Base-by-base conservation (phyloP, 2,797 vertebrate species). In the Delichon dasypus region DNA sequence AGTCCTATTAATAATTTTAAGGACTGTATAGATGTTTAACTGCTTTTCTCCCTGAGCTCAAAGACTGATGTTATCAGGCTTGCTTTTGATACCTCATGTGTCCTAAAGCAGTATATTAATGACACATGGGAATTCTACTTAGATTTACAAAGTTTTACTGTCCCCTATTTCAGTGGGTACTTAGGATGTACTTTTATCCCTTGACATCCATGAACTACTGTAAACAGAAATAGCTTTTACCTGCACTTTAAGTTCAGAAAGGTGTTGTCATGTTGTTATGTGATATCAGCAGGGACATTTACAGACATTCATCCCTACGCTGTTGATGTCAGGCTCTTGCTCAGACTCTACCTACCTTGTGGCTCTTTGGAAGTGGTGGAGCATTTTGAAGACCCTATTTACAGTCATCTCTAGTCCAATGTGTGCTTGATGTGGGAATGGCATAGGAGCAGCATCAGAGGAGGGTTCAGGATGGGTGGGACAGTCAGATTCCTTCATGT, bases 351-450 rank as follows among this genome's bases (percentile, higher is more conserved):
- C 44, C 25, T 48, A 4, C 42, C 12, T 9, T 53, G 17, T 7
- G 7, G 10, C 47, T 57, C 36, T 51, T 3, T 1, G 27, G 44
- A 74, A 26, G n/a, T 27, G 10, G 20, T 40, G 68, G 29, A 44
- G 17, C 36, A 18, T 73, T 79, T 81, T 73, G 47, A 62, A 75
- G 58, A 25, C 13, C 17, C 8, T 70, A 16, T 26, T 90, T 68
- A 11, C 13, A 44, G 40, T 26, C 45, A 27, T 12, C 50, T 71
- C 22, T 51, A 27, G n/a, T 76, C 16, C 55, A 71, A 0, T 15
- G 17, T 1, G 1, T 5, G 15, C 8, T 2, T 34, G 30, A 13
- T 50, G 47, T 0, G 1, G 64, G 51, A 70, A 45, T 3, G 2
- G 32, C 26, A 10, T 7, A 21, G 66, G 25, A 58, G 11, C 3